Evolutionary conservation across 1,140 invertebrate species (phyloP).

Genomic region (Heliconius eleuchia): DNA sequence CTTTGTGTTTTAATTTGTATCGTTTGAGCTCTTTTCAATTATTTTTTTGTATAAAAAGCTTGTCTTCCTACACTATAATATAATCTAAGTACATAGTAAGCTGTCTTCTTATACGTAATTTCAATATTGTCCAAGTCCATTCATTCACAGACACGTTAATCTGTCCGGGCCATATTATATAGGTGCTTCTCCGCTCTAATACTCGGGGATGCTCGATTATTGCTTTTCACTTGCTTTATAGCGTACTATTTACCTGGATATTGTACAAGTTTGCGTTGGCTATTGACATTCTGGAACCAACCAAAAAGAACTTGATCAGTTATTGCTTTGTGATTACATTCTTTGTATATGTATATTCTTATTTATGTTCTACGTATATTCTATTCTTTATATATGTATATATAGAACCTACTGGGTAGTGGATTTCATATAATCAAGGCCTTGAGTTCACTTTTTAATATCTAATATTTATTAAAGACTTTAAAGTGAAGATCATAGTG

Average conservation of each 20-base stretch:
- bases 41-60: neutral
- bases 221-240: slow-evolving; percentile 37
- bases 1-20: too few species aligned
- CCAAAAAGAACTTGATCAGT: neutral
- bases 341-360: neutral
- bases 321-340: neutral
- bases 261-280: slow-evolving; percentile 19
- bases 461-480: neutral
- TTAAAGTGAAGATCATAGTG: too few species aligned
- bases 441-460: neutral
- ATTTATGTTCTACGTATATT: too few species aligned
- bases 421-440: neutral
- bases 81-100: neutral
- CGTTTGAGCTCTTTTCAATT: too few species aligned
- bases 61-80: neutral
- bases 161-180: slow-evolving; percentile 47
- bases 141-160: slow-evolving; percentile 49
- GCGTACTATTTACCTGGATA: slow-evolving; percentile 23
- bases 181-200: slow-evolving; percentile 41
- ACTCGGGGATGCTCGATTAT: slow-evolving; percentile 45
- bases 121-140: slow-evolving; percentile 18
- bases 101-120: neutral
- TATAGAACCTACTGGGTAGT: neutral
- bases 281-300: slow-evolving; percentile 27
- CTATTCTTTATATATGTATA: too few species aligned